Evolutionary conservation across 2,113 vertebrate genomes (phyloP).

Genomic region (Phodopus roborovskii): DNA sequence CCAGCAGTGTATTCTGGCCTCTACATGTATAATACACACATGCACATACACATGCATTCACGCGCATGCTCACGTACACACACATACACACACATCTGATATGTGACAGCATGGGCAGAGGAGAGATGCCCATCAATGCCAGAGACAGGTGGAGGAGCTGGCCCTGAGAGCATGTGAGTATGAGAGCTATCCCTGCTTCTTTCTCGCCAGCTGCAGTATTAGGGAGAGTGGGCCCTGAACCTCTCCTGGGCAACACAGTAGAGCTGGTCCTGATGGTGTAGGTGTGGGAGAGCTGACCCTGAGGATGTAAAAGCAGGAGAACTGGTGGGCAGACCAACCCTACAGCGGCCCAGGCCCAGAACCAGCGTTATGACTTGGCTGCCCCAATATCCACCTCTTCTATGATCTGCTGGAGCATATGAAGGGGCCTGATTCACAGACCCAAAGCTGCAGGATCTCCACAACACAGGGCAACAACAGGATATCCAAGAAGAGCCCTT

Average conservation of each 20-base stretch:
- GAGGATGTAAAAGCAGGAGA: background rate
- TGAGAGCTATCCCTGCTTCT: background rate
- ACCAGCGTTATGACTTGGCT: background rate
- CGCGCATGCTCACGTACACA: background rate
- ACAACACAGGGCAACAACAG: background rate
- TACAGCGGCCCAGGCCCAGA: background rate
- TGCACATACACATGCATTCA: too few species aligned
- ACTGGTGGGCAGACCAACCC: background rate
- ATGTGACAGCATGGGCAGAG: background rate
- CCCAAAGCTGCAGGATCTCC: background rate
- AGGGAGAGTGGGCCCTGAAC: background rate
- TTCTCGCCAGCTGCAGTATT: background rate
- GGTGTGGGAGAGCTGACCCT: too few species aligned
- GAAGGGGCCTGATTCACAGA: background rate
- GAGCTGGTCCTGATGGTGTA: background rate
- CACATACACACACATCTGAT: background rate
- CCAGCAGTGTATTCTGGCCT: background rate
- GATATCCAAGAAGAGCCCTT: background rate
- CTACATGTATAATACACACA: too few species aligned
- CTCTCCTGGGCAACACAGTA: background rate
- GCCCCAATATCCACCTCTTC: background rate
- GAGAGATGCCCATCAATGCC: background rate
- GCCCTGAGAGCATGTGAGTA: too few species aligned
- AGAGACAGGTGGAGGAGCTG: background rate
- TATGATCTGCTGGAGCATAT: background rate